Evolutionary conservation across 2,888 invertebrate species (phyloP), one percentile per base, ranked within the genome.

Genomic region (Xestia sexstrigata): DNA sequence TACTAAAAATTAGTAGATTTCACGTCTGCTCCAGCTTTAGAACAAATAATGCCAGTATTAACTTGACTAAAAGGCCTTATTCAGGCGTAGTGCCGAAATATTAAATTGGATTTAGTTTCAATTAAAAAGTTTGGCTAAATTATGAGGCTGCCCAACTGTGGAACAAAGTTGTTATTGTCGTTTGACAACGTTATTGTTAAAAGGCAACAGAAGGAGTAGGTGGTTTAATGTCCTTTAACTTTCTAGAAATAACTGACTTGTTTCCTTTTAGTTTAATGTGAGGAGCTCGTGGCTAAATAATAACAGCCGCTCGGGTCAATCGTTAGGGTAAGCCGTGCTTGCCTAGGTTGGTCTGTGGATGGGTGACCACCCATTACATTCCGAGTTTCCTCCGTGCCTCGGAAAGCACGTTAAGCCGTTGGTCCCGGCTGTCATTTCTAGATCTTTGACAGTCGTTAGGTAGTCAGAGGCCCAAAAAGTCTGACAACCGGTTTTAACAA

Each of bases 1-100:
- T 47, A 60, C 39, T 60, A 26, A 42, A 72, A 78, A 66, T 82
- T 49, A 78, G 69, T 30, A 68, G 74, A 72, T 78, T 82, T n/a
- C 13, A 55, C 35, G 60, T 52, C 60, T 30, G n/a, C 17, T 70
- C 2, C n/a, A 67, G 62, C 55, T 70, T 67, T 68, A 55, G 52
- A 60, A 65, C 69, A 65, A 65, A 65, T 65, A 49, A 35, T n/a
- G 45, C 39, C 52, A 20, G 58, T n/a, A n/a, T 58, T 35, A 45
- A 49, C 62, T 45, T 20, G 47, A 35, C 11, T 47, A 66, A 52
- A 65, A 69, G 8, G 9, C 13, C 30, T 13, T 30, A 30, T 30
- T 47, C 30, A 23, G 13, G 58, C 65, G n/a, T 58, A 35, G 68
- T 26, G 52, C 20, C 52, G 15, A 65, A 74, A 71, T 62, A 52